Conservation (phyloP, 2,797 vertebrate genomes). For the Acanthopagrus latus region DNA sequence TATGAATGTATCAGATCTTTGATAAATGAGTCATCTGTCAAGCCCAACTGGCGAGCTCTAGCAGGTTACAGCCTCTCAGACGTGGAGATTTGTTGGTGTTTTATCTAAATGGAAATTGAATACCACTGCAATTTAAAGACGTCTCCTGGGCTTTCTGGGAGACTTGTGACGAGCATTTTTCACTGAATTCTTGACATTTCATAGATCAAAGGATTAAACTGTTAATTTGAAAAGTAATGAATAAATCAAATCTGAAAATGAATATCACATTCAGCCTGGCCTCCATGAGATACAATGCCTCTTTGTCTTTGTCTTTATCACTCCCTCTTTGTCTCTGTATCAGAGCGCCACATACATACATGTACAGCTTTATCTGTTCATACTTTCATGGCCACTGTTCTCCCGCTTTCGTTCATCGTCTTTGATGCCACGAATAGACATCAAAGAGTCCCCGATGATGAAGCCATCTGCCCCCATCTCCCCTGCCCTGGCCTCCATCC, state of each 20-base stretch:
- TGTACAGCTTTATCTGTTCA: conserved; percentile 39
- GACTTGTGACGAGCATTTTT: not conserved
- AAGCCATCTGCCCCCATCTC: conserved; percentile 75
- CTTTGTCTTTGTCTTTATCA: not conserved
- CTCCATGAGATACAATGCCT: not conserved
- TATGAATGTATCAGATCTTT: not conserved
- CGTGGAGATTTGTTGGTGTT: not conserved
- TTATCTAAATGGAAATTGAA: not conserved
- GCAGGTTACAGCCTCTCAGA: not conserved
- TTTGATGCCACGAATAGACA: conserved; percentile 73
- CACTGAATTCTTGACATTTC: conserved; percentile 1
- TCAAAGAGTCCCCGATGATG: conserved; percentile 77
- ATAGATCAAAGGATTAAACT: not conserved
- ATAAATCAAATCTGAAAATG: not conserved
- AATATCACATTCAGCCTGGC: not conserved
- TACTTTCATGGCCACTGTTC: conserved; percentile 54
- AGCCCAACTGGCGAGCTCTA: not conserved
- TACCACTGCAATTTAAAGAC: not conserved
- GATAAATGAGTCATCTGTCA: not conserved
- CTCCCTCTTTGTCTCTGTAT: conserved; percentile 8
- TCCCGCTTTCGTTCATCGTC: conserved; percentile 53
- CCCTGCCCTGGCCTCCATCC: conserved; percentile 74
- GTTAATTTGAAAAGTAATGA: not conserved
- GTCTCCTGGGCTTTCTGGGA: not conserved
- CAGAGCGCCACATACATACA: conserved; percentile 29